Conservation (phyloP, 2,113 vertebrate genomes). For the Notarius quadriscutis region DNA sequence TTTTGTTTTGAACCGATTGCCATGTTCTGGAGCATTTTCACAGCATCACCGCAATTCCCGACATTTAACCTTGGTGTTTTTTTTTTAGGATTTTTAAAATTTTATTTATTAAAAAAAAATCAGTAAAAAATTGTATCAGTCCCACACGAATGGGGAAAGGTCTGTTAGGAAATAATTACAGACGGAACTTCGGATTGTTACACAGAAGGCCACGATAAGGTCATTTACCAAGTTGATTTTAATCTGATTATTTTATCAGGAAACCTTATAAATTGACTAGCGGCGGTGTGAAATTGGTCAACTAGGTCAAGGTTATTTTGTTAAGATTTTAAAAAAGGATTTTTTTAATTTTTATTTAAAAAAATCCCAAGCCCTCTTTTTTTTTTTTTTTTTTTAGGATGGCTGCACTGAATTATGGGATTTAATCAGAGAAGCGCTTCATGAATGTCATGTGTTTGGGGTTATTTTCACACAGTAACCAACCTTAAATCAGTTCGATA, state of each 20-base stretch:
- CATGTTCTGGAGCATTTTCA: slow-evolving; percentile 47
- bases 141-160: slow-evolving; percentile 63
- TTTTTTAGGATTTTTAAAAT: slow-evolving; percentile 35
- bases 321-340: slow-evolving; percentile 10
- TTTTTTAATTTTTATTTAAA: not conserved
- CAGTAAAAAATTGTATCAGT: slow-evolving; percentile 66
- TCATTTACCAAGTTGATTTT: slow-evolving; percentile 74
- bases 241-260: slow-evolving; percentile 56
- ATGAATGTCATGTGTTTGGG: not conserved
- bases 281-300: not conserved
- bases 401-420: not conserved
- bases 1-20: slow-evolving; percentile 52
- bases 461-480: not conserved
- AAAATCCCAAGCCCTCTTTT: not conserved
- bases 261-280: slow-evolving; percentile 48
- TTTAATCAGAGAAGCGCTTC: not conserved
- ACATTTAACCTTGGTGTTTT: slow-evolving; percentile 1
- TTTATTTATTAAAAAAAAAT: slow-evolving; percentile 57
- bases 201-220: slow-evolving; percentile 91
- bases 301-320: not conserved
- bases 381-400: not conserved
- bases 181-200: slow-evolving; percentile 76
- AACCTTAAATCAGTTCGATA: not conserved
- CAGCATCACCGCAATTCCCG: slow-evolving; percentile 46
- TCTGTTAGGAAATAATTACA: slow-evolving; percentile 62